Percentiles rank a stretch among this genome's conserved stretches.
Evolutionary conservation across 2,113 vertebrate species (phyloP).

Genomic region (Epinephelus fuscoguttatus): DNA sequence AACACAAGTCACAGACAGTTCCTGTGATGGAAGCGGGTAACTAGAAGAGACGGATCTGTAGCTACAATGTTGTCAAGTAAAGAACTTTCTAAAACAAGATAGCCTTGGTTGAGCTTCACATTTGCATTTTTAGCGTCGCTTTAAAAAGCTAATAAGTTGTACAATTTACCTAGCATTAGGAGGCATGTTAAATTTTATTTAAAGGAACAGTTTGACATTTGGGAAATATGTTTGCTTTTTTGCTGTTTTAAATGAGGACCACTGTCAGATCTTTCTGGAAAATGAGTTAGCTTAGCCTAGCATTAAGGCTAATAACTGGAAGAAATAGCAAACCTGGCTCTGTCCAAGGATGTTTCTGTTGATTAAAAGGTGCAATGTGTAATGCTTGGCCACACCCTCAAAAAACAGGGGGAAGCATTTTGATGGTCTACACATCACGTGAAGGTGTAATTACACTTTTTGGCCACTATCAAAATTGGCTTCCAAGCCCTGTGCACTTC

Average conservation of each 20-base stretch:
- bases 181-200: neutral
- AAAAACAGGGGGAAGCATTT: too few relatives aligned
- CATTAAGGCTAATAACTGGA: neutral
- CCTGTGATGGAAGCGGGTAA: slow-evolving; percentile 13
- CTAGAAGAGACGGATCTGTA: slow-evolving; percentile 26
- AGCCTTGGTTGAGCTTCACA: slow-evolving; percentile 1
- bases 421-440: too few relatives aligned
- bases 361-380: neutral
- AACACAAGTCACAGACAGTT: slow-evolving; percentile 34
- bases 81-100: slow-evolving; percentile 2
- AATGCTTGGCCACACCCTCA: too few relatives aligned
- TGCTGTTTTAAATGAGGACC: neutral
- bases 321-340: neutral
- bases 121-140: neutral
- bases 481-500: too few relatives aligned
- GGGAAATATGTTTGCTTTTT: neutral
- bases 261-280: neutral
- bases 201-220: slow-evolving; percentile 5
- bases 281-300: neutral
- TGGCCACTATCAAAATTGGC: too few relatives aligned
- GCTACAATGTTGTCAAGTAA: slow-evolving; percentile 1
- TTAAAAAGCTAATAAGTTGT: neutral
- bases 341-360: neutral
- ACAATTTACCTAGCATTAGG: neutral
- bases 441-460: too few relatives aligned